Conservation (phyloP, 2,888 invertebrate genomes). For the Eupithecia subfuscata region DNA sequence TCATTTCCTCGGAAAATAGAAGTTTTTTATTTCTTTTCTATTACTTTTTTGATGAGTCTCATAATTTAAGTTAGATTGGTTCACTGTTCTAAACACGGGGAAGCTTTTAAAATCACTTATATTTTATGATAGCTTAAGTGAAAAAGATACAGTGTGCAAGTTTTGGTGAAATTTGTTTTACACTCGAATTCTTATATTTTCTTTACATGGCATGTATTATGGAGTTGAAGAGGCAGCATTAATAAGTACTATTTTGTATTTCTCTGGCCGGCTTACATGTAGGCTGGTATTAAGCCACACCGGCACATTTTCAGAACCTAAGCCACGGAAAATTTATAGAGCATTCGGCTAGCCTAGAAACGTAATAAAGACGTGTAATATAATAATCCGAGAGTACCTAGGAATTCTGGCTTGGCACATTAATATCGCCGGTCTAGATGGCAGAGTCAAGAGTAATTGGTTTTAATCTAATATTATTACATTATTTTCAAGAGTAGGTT, state of each 20-base stretch:
- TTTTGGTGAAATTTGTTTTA: not conserved
- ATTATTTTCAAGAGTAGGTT: not conserved
- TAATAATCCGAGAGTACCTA: slow-evolving; percentile 11
- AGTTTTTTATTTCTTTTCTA: not conserved
- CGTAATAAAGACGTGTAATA: slow-evolving; percentile 22
- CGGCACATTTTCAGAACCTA: not conserved
- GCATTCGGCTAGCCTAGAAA: slow-evolving; percentile 16
- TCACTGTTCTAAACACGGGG: not conserved
- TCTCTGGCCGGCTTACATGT: not conserved
- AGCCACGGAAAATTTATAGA: not conserved
- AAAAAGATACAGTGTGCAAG: not conserved
- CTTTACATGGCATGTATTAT: not conserved
- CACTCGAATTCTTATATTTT: not conserved
- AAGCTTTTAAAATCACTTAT: not conserved
- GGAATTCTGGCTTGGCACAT: slow-evolving; percentile 2
- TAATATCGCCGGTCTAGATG: slow-evolving; percentile 11
- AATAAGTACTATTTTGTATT: slow-evolving; percentile 1
- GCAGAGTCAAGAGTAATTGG: not conserved
- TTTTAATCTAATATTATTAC: not conserved
- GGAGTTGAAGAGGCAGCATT: not conserved
- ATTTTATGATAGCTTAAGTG: not conserved
- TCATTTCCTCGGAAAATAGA: slow-evolving; percentile 33
- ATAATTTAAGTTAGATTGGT: not conserved
- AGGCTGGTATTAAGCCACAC: not conserved
- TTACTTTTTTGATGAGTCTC: not conserved